These are phyloP conservation scores for Arnoldichthys spilopterus DNA, from an alignment of 2,797 vertebrate species.

Conservation along the genomic window DNA sequence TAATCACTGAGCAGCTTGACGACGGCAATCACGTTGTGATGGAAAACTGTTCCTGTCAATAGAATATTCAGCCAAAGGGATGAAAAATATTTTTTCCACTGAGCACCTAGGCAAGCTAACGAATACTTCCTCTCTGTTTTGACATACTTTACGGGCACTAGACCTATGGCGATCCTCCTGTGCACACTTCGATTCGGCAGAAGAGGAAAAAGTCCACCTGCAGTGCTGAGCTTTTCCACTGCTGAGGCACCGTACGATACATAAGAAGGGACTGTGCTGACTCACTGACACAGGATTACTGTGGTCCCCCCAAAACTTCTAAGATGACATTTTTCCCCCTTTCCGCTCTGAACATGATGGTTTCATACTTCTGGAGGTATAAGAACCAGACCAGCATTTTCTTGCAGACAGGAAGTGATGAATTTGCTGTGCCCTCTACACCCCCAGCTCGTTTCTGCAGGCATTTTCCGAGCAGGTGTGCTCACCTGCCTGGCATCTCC, in stretches of 20 bases:
- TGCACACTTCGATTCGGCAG: slow-evolving; percentile 51
- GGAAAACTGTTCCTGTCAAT: slow-evolving; percentile 25
- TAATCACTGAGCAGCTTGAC: slow-evolving; percentile 40
- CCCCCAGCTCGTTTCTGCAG: slow-evolving; percentile 73
- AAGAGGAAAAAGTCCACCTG: slow-evolving; percentile 60
- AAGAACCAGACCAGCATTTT: slow-evolving; percentile 59
- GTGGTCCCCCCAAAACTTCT: slow-evolving; percentile 52
- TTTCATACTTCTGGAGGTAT: slow-evolving; percentile 28
- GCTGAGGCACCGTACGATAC: slow-evolving; percentile 57
- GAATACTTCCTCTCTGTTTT: slow-evolving; percentile 52
- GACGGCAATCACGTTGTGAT: slow-evolving; percentile 40
- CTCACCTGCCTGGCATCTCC: slow-evolving; percentile 76
- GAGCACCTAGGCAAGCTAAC: slow-evolving; percentile 55
- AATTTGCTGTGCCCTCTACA: slow-evolving; percentile 59
- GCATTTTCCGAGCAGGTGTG: slow-evolving; percentile 78
- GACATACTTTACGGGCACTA: slow-evolving; percentile 58
- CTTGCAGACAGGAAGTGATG: slow-evolving; percentile 63
- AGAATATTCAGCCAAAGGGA: slow-evolving; percentile 35
- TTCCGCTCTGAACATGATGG: slow-evolving; percentile 53
- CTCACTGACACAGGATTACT: slow-evolving; percentile 59
- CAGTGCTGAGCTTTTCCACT: slow-evolving; percentile 25
- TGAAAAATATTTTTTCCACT: slow-evolving; percentile 53
- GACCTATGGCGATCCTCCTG: slow-evolving; percentile 55
- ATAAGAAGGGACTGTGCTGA: slow-evolving; percentile 55
- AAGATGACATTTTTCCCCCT: slow-evolving; percentile 52